Evolutionary conservation across 2,888 invertebrate species (phyloP), one percentile per base, ranked within the genome.

Genomic region (Sminthurinus aureus): DNA sequence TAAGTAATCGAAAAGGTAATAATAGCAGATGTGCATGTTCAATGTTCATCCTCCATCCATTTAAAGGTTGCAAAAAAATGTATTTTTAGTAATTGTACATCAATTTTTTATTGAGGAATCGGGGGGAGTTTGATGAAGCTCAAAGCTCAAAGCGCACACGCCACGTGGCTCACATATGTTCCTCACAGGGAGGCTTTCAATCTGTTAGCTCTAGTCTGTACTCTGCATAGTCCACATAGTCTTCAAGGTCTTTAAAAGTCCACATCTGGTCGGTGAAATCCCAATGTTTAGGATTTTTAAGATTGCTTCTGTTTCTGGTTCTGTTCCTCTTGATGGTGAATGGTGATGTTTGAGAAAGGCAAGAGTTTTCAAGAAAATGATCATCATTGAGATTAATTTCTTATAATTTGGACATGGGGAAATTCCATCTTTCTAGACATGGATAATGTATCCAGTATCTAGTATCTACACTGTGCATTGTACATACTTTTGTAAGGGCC

Each of bases 101-200:
- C 8, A 0, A 24, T 74, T 22, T 26, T 24, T 24, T 26, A 50
- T 74, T 8, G 24, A 58, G 52, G 38, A n/a, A 38, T 67, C 15
- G 9, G 26, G 11, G 26, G 24, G n/a, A n/a, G n/a, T n/a, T n/a
- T n/a, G n/a, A n/a, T n/a, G n/a, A n/a, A n/a, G n/a, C n/a, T n/a
- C n/a, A n/a, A 38, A 9, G 64, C 58, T 20, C 20, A 64, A 64
- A 13, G 50, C 13, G 22, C 38, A 38, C 38, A 38, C 18, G 81
- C 73, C 81, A 81, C 81, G 81, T 81, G 81, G 74, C 81, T 64
- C 74, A 74, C 81, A 81, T 81, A 81, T 81, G 81, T 22, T 67
- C 58, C 66, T 58, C 24, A 58, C 1, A 38, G 38, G 38, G 38
- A 6, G 69, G 64, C 69, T 71, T 73, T 38, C 73, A 66, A 73